Evolutionary conservation across 1,140 invertebrate genomes (phyloP).

Genomic region (Hydropsyche tenuis): DNA sequence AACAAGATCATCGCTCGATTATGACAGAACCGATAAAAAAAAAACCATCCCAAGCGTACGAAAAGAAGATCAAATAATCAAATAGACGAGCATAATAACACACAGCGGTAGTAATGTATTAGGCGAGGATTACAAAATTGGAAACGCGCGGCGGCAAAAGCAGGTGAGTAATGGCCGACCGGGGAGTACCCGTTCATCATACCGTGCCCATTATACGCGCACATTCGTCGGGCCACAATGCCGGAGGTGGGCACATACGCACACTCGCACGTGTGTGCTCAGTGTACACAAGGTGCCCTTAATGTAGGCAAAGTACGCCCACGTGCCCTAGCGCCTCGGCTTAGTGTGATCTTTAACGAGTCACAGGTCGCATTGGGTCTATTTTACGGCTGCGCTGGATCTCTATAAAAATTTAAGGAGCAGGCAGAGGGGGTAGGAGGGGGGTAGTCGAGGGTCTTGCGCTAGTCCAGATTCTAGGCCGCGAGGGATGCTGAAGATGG

Average conservation of each 20-base stretch:
- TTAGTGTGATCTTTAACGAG: conserved; percentile 19
- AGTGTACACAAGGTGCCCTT: neutral
- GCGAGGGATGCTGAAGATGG: too few relatives aligned
- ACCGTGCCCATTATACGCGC: neutral
- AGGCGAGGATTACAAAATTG: conserved; percentile 43
- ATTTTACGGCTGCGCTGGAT: too few relatives aligned
- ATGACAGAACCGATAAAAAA: too few relatives aligned
- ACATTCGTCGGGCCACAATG: neutral
- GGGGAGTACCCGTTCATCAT: conserved; percentile 41
- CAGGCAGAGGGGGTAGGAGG: too few relatives aligned
- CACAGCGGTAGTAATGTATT: conserved; percentile 25
- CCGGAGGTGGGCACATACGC: neutral
- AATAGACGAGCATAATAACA: too few relatives aligned
- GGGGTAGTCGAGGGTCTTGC: too few relatives aligned
- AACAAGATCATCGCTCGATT: too few relatives aligned
- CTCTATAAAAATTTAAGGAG: too few relatives aligned
- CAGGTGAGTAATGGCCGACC: conserved; percentile 41
- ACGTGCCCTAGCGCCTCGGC: conserved; percentile 4
- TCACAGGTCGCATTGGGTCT: neutral
- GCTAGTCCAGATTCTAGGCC: too few relatives aligned
- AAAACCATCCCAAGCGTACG: too few relatives aligned
- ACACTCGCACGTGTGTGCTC: neutral
- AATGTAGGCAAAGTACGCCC: conserved; percentile 27
- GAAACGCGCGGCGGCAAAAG: conserved; percentile 8
- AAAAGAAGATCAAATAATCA: too few relatives aligned